Evolutionary conservation across 92 coral and sea anemone species (phyloP).

Genomic region (Hydrozoanthus gracilis): DNA sequence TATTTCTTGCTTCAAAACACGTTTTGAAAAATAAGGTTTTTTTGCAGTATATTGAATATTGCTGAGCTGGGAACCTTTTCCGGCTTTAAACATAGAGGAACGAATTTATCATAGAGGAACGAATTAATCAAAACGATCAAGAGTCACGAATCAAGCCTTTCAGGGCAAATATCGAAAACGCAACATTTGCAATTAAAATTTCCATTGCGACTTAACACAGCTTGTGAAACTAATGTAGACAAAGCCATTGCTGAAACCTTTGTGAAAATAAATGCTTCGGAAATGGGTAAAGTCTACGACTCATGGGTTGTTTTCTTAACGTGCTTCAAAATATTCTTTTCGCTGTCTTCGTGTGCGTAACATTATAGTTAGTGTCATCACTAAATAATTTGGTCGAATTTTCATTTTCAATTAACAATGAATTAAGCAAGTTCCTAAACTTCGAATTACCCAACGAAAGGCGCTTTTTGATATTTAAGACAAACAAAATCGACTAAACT

Average conservation of each 20-base stretch:
- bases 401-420: slow-evolving; percentile 33
- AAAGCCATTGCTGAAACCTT: neutral
- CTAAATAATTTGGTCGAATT: slow-evolving; percentile 27
- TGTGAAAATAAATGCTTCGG: neutral
- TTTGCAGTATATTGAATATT: neutral
- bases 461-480: neutral
- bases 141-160: neutral
- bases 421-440: neutral
- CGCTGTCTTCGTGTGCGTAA: neutral
- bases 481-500: neutral
- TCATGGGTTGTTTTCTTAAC: no score
- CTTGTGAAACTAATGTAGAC: neutral
- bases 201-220: neutral
- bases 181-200: neutral
- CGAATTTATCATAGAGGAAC: no score
- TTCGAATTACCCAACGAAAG: neutral
- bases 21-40: neutral
- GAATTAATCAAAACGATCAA: no score
- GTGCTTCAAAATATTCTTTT: no score
- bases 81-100: neutral
- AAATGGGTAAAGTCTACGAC: neutral
- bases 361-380: slow-evolving; percentile 38
- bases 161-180: neutral
- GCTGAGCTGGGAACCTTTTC: neutral
- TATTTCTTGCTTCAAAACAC: neutral